Conservation (phyloP, 1,140 invertebrate species). For the Drosophila trapezifrons region DNA sequence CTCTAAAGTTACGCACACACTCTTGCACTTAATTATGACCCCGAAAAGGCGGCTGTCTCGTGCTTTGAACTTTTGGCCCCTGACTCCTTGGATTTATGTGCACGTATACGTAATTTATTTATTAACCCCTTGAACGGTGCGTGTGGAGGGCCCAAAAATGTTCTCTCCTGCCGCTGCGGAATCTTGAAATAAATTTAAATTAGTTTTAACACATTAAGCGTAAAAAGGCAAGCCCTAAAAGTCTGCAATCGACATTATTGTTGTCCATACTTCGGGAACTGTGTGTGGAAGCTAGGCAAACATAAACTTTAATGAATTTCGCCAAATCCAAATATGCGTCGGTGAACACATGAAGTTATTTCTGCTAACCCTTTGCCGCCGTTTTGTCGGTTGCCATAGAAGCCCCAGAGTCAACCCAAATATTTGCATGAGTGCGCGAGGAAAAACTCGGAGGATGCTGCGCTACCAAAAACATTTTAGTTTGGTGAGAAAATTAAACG, state of each 20-base stretch:
- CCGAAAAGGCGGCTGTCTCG: slow-evolving; percentile 33
- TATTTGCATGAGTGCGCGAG: slow-evolving; percentile 75
- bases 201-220: slow-evolving; percentile 83
- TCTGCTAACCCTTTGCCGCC: slow-evolving; percentile 78
- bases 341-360: slow-evolving; percentile 73
- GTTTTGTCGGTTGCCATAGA: slow-evolving; percentile 63
- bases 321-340: slow-evolving; percentile 72
- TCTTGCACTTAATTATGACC: slow-evolving; percentile 56
- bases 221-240: slow-evolving; percentile 73
- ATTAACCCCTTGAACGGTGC: slow-evolving; percentile 75
- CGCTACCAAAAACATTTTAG: slow-evolving; percentile 70
- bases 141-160: slow-evolving; percentile 39
- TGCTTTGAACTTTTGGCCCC: slow-evolving; percentile 67
- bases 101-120: slow-evolving; percentile 82
- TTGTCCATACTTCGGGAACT: slow-evolving; percentile 29
- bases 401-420: slow-evolving; percentile 56
- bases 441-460: slow-evolving; percentile 42
- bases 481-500: slow-evolving; percentile 81
- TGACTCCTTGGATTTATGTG: slow-evolving; percentile 72
- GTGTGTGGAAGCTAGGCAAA: slow-evolving; percentile 70
- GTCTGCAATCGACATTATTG: slow-evolving; percentile 67
- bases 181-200: slow-evolving; percentile 83
- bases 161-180: slow-evolving; percentile 43
- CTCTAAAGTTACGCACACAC: slow-evolving; percentile 14
- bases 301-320: slow-evolving; percentile 83